phyloP scores from a whole-genome alignment of 2,113 vertebrate genomes.

The Myiopsitta monachus region DNA sequence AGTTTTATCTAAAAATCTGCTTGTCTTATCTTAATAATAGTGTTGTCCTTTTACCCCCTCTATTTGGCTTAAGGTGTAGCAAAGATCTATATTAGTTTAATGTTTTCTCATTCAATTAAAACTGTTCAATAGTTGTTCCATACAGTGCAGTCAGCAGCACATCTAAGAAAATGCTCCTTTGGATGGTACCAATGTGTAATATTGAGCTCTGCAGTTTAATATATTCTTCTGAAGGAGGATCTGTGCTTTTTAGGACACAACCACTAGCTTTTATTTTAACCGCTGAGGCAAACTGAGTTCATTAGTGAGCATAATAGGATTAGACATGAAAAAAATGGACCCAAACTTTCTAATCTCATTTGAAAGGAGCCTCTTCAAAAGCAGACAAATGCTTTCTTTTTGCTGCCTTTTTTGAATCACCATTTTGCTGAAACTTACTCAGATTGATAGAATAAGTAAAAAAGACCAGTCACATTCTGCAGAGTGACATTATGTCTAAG shows the following conservation, averaged over 20 bases:
- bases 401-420: slow-evolving; percentile 54
- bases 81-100: slow-evolving; percentile 60
- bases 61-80: slow-evolving; percentile 27
- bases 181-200: neutral
- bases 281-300: slow-evolving; percentile 54
- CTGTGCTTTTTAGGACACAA: slow-evolving; percentile 48
- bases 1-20: slow-evolving; percentile 50
- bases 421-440: slow-evolving; percentile 21
- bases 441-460: slow-evolving; percentile 59
- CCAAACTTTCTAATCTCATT: slow-evolving; percentile 62
- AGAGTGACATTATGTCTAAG: slow-evolving; percentile 42
- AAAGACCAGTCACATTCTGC: slow-evolving; percentile 37
- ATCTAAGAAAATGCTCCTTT: neutral
- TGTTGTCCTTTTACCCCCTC: slow-evolving; percentile 35
- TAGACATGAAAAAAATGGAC: slow-evolving; percentile 53
- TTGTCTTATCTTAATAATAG: slow-evolving; percentile 51
- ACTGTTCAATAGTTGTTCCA: neutral
- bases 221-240: slow-evolving; percentile 42
- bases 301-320: slow-evolving; percentile 70
- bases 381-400: slow-evolving; percentile 48
- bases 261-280: slow-evolving; percentile 58
- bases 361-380: slow-evolving; percentile 59
- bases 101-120: slow-evolving; percentile 52
- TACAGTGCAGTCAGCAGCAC: neutral
- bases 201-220: neutral